Evolutionary conservation across 2,797 vertebrate species (phyloP).

Genomic region (Antrozous pallidus): DNA sequence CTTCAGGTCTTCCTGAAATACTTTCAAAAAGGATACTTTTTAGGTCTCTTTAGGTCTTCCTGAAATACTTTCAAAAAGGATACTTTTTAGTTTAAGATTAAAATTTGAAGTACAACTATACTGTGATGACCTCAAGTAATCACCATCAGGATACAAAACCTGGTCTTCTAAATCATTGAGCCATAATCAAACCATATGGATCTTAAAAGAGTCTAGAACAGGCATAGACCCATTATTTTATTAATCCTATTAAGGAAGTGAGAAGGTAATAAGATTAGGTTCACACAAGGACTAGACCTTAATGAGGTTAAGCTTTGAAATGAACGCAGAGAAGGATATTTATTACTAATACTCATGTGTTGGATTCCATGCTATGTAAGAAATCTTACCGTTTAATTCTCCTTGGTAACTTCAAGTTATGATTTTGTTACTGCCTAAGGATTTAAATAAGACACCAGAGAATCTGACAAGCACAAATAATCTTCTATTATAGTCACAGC

Average conservation of each 20-base stretch:
- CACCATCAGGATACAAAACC: not conserved
- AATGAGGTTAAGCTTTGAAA: not conserved
- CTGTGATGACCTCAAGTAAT: not conserved
- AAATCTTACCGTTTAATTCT: not conserved
- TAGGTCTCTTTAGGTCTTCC: not conserved
- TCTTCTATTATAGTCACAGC: not conserved
- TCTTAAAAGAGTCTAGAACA: not conserved
- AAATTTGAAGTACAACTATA: not conserved
- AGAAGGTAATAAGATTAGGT: not conserved
- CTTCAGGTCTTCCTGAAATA: not conserved
- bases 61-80: not conserved
- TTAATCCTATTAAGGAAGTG: not conserved
- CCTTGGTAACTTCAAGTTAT: not conserved
- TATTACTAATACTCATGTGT: not conserved
- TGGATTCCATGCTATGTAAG: not conserved
- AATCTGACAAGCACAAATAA: not conserved
- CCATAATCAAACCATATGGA: not conserved
- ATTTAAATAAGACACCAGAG: not conserved
- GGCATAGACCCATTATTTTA: not conserved
- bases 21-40: not conserved
- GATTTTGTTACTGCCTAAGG: not conserved
- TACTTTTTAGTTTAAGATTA: not conserved
- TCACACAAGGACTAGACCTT: not conserved
- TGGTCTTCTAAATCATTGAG: not conserved
- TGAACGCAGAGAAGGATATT: not conserved